Evolutionary conservation across 2,113 vertebrate genomes (phyloP), one percentile per base, ranked within the genome.

Genomic region (Conger conger): DNA sequence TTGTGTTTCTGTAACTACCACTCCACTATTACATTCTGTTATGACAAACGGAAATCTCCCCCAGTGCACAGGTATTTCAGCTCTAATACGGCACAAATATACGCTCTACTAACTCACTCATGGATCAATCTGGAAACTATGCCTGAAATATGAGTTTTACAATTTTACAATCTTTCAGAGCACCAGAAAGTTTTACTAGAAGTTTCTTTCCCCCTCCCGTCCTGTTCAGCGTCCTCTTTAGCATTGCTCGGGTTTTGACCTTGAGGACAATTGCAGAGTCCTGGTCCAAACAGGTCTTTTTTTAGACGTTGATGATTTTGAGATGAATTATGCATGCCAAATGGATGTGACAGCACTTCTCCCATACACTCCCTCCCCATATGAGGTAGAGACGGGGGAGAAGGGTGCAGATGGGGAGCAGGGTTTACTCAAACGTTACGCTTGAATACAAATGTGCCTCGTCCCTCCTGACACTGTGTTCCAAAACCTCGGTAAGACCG

Each of bases 401-500:
- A 50, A 63, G 79, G 78, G 83, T 80, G 84, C 86, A 76, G 88
- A 36, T 79, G 45, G 23, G 76, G 60, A 81, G 45, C n/a, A 63
- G 60, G 81, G 86, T 76, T 82, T 79, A 86, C 45, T 50, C 11
- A 13, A 53, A 73, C 1, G 1, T 45, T 88, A 9, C 5, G 27
- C 68, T 33, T n/a, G 68, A 73, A 33, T 73, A 73, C 27, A 9
- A 73, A 73, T 30, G 7, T 0, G 20, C 20, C 27, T 73, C n/a
- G 60, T 50, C 30, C 5, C 36, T 88, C 83, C 80, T 84, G 85
- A 88, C 80, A 83, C 36, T 38, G 50, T 60, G 88, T 79, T 57
- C 77, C 15, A 27, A 86, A 81, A 36, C 76, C 82, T 84, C 45
- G 1, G 37, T 30, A 53, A 45, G 81, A 88, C 76, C 7, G 0